Evolutionary conservation across 2,113 vertebrate genomes (phyloP).

Genomic region (Daphoenositta chrysoptera): DNA sequence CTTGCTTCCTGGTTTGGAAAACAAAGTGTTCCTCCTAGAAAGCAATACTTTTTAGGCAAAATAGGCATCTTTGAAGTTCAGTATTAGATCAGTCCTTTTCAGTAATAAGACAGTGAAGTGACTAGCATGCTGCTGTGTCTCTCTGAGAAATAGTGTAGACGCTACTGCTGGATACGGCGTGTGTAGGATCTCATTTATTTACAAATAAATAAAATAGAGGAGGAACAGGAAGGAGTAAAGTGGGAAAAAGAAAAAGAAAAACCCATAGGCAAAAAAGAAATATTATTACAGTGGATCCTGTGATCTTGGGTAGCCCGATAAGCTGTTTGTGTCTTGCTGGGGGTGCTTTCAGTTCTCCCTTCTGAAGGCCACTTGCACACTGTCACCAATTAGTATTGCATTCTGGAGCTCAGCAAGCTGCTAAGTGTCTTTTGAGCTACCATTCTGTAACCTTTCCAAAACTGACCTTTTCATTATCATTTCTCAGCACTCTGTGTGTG

Average conservation of each 20-base stretch:
- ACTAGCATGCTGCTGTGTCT: neutral
- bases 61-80: neutral
- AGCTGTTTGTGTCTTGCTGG: neutral
- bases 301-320: neutral
- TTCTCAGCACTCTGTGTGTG: neutral
- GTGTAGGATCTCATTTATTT: neutral
- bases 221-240: neutral
- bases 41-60: neutral
- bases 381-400: slow-evolving; percentile 11
- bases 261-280: neutral
- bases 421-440: neutral
- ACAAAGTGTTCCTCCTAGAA: neutral
- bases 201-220: neutral
- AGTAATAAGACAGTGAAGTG: neutral
- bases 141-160: neutral
- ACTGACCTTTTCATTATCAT: slow-evolving; percentile 43
- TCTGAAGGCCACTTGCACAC: neutral
- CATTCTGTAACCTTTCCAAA: slow-evolving; percentile 22
- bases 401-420: neutral
- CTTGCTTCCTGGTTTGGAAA: neutral
- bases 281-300: neutral
- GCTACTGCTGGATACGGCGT: neutral
- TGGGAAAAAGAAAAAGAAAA: accelerated
- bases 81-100: neutral
- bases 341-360: neutral